These are phyloP conservation scores for Castor canadensis DNA, from an alignment of 2,113 vertebrate species.

Conservation along the genomic window DNA sequence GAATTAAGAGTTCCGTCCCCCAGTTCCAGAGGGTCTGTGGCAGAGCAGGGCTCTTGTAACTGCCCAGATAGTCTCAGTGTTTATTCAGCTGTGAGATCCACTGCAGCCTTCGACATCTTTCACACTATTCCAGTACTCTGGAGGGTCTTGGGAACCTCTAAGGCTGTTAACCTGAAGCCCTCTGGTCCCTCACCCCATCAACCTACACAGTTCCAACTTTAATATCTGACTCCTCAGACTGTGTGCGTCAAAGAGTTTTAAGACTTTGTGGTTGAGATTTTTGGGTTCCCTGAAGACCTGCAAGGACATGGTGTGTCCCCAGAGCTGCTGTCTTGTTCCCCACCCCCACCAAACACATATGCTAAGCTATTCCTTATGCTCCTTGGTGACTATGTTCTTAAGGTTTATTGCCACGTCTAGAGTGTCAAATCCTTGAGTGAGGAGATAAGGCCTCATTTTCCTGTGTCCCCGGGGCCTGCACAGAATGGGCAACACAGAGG, in stretches of 20 bases:
- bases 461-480: not conserved
- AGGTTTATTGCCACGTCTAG: not conserved
- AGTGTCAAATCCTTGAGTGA: not conserved
- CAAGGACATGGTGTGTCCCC: not conserved
- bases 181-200: not conserved
- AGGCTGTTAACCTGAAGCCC: not conserved
- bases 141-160: not conserved
- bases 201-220: not conserved
- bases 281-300: not conserved
- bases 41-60: not conserved
- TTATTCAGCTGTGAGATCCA: not conserved
- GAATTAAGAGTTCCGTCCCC: not conserved
- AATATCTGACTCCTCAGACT: not conserved
- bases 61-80: not conserved
- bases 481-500: not conserved
- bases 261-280: not conserved
- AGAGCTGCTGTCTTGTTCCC: not conserved
- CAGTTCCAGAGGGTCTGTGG: not conserved
- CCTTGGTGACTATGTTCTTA: not conserved
- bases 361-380: not conserved
- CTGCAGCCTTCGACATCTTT: not conserved
- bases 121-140: not conserved
- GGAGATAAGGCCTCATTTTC: not conserved
- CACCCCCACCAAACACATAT: not conserved
- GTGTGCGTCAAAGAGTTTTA: not conserved